Evolutionary conservation across 2,113 vertebrate genomes (phyloP), one percentile per base, ranked within the genome.

Genomic region (Pagrus major): DNA sequence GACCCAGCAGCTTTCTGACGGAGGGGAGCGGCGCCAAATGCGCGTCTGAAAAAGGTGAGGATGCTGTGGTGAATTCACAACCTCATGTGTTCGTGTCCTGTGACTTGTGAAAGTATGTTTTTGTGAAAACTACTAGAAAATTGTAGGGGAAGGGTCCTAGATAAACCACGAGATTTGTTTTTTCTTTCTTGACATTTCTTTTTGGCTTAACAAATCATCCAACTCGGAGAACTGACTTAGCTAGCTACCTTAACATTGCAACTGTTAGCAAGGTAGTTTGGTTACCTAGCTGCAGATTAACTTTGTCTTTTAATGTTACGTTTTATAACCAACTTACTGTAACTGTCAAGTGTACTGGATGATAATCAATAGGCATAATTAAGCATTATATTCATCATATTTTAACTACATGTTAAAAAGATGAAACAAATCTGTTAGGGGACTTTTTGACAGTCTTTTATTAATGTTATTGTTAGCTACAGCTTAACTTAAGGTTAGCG

Each of bases 31-130:
- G 51, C 67, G 71, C 58, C 76, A 61, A 49, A 86, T 61, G 65
- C 37, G 60, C 4, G 10, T 25, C 10, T 51, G 65, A 78, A 18
- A n/a, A 65, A 84, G 76, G 85, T 73, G 71, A 82, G 80, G 42
- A 67, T 41, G 37, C 70, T 44, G 5, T 2, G 6, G 33, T 65
- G 29, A 39, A 9, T 44, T 33, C 25, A 31, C 33, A n/a, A 27
- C 1, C 4, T 0, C 15, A 2, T 25, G 12, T 18, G 31, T 4
- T 12, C 1, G 23, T 10, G 8, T 46, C 1, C 20, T 41, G 31
- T 12, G 8, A 39, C 14, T n/a, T 51, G 2, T 35, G 2, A n/a
- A 25, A 60, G 39, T 12, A 29, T 9, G 3, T 25, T 51, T 18
- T 29, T 29, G 35, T 4, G 58, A 31, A n/a, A 31, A 12, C 2